phyloP scores from a whole-genome alignment of 2,797 vertebrate species.

The Dendrocincla tyrannina region DNA sequence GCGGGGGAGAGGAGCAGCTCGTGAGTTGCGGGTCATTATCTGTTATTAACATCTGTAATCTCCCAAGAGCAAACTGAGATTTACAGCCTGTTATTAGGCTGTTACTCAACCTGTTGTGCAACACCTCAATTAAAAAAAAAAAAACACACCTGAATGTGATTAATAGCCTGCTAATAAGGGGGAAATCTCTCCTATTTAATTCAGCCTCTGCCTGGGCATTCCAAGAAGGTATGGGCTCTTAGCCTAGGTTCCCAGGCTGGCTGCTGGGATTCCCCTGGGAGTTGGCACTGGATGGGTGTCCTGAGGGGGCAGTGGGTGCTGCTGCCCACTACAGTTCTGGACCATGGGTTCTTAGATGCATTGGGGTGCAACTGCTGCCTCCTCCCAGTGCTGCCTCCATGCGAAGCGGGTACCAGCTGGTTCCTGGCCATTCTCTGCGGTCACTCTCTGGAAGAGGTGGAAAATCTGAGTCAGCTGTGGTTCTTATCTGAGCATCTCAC shows the following conservation, averaged over 20 bases:
- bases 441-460: constrained; percentile 34
- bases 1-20: constrained; percentile 21
- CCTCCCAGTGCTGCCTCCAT: background rate
- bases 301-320: background rate
- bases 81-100: constrained; percentile 68
- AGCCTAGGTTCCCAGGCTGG: background rate
- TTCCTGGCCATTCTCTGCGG: background rate
- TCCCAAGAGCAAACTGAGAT: constrained; percentile 67
- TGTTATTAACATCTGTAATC: constrained; percentile 71
- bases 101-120: constrained; percentile 70
- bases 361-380: rapidly evolving
- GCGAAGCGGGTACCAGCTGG: rapidly evolving
- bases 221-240: constrained; percentile 18
- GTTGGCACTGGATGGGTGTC: rapidly evolving
- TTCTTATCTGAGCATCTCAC: constrained; percentile 30
- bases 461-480: constrained; percentile 41
- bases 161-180: constrained; percentile 66
- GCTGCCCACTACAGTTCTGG: background rate
- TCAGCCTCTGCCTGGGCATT: constrained; percentile 5
- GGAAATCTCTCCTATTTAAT: constrained; percentile 60
- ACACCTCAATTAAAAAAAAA: constrained; percentile 44
- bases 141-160: constrained; percentile 23
- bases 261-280: background rate
- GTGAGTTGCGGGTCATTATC: constrained; percentile 67
- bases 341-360: background rate